Evolutionary conservation across 2,888 invertebrate genomes (phyloP).

Genomic region (Trachelus iudaicus): DNA sequence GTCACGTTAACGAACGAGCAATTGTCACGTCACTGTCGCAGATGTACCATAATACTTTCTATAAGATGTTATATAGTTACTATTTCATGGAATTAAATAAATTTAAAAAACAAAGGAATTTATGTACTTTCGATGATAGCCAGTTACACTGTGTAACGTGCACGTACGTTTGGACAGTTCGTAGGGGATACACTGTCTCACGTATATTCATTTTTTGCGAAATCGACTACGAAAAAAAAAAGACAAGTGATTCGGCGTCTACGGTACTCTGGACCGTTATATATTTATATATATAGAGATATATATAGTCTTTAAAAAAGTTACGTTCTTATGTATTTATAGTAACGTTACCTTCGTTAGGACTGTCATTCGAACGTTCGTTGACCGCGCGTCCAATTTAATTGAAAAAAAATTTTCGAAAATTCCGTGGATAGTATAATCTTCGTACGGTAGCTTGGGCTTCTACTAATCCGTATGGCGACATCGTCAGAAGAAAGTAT

Average conservation of each 20-base stretch:
- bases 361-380: not conserved
- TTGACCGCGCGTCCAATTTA: not conserved
- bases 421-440: not conserved
- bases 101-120: constrained; percentile 13
- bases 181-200: not conserved
- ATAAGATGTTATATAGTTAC: constrained; percentile 29
- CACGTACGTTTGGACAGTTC: constrained; percentile 17
- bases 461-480: constrained; percentile 8
- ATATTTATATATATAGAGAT: not conserved
- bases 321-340: not conserved
- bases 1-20: not conserved
- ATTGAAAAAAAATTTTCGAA: not conserved
- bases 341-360: not conserved
- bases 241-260: not conserved
- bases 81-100: constrained; percentile 15
- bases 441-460: not conserved
- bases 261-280: not conserved
- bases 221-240: not conserved
- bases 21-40: constrained; percentile 17
- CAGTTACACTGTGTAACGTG: constrained; percentile 9
- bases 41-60: constrained; percentile 31
- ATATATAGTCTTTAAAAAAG: too few species aligned
- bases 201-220: not conserved
- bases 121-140: constrained; percentile 1
- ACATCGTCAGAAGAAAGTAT: not conserved